phyloP scores from a whole-genome alignment of 2,113 vertebrate species.

The Phyllostomus hastatus region DNA sequence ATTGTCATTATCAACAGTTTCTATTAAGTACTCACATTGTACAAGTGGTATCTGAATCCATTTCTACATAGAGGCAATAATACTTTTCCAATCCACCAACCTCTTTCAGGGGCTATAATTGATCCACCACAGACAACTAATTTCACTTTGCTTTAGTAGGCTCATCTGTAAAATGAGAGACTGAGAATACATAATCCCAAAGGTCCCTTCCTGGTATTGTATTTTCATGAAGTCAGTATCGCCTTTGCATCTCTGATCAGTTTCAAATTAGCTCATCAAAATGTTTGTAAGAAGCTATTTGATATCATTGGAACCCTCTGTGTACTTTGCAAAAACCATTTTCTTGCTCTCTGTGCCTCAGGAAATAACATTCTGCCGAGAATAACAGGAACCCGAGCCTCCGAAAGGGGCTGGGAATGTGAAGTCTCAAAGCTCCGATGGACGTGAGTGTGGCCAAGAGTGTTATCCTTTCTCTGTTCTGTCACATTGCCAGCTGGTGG shows the following conservation, averaged over 20 bases:
- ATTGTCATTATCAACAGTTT: background rate
- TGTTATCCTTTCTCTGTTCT: background rate
- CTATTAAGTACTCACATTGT: background rate
- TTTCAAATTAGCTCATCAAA: slow-evolving; percentile 35
- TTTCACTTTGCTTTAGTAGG: background rate
- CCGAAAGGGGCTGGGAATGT: background rate
- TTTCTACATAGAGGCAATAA: background rate
- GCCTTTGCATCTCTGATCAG: background rate
- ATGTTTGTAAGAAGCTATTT: slow-evolving; percentile 2
- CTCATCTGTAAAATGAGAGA: background rate
- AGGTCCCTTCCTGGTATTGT: background rate
- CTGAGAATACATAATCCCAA: background rate
- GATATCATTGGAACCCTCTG: background rate
- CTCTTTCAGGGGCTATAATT: background rate
- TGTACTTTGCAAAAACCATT: background rate
- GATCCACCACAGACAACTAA: background rate
- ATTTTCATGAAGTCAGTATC: background rate
- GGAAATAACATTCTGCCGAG: slow-evolving; percentile 34
- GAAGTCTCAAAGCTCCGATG: slow-evolving; percentile 13
- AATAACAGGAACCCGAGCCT: slow-evolving; percentile 24
- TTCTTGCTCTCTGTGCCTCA: slow-evolving; percentile 3
- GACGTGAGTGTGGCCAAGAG: background rate
- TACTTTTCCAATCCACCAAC: background rate
- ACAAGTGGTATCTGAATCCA: background rate
- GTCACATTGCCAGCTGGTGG: slow-evolving; percentile 9